Percentiles rank a stretch among this genome's conserved stretches.
These are phyloP conservation scores for Agrochola lota DNA, from an alignment of 2,888 invertebrate genomes.

Conservation along the genomic window DNA sequence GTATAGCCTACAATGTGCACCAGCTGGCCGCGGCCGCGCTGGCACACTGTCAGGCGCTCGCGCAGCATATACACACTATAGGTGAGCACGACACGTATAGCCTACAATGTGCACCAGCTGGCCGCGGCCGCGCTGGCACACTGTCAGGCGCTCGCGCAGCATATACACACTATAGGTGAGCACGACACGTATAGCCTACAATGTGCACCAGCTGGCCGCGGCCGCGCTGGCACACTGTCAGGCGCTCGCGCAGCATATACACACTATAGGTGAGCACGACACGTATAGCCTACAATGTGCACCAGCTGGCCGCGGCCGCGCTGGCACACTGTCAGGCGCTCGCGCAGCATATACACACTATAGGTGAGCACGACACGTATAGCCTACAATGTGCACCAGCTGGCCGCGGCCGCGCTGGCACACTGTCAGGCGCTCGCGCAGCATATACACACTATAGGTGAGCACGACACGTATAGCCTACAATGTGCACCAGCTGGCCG, in stretches of 20 bases:
- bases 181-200: conserved; percentile 70
- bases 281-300: conserved; percentile 74
- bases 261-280: conserved; percentile 92
- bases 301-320: conserved; percentile 98
- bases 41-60: conserved; percentile 96
- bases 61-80: conserved; percentile 94
- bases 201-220: conserved; percentile 96
- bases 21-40: conserved; percentile 98
- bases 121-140: conserved; percentile 98
- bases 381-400: conserved; percentile 91
- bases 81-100: conserved; percentile 86
- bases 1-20: conserved; percentile 84
- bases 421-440: conserved; percentile 96
- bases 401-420: conserved; percentile 98
- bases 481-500: conserved; percentile 95
- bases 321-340: conserved; percentile 97
- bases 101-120: conserved; percentile 92
- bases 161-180: conserved; percentile 94
- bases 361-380: conserved; percentile 89
- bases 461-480: conserved; percentile 77
- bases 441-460: conserved; percentile 94
- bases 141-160: conserved; percentile 95
- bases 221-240: conserved; percentile 98
- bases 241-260: conserved; percentile 94
- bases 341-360: conserved; percentile 94